Evolutionary conservation across 2,113 vertebrate species (phyloP), one percentile per base, ranked within the genome.

Genomic region (Bos javanicus): DNA sequence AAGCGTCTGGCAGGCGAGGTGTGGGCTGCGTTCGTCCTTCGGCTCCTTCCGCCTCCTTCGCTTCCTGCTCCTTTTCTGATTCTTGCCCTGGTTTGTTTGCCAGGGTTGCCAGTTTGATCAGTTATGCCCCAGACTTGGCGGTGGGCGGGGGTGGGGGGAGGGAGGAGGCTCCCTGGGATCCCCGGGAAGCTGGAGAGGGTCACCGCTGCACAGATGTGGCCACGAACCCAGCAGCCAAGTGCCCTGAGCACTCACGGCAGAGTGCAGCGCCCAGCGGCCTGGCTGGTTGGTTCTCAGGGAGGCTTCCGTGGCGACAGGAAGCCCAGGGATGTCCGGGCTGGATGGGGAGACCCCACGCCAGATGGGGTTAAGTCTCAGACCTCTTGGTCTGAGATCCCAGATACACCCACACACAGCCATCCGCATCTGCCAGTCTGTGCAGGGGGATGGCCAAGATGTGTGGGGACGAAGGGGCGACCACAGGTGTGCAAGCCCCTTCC

Each of bases 331-430:
- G 2, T 43, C 71, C 1, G 1, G n/a, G 0, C 56, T 59, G 46
- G 57, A 13, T 7, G 0, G 1, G 17, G 52, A 30, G 11, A 19
- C 26, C 21, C 26, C 50, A 16, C 2, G 3, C 10, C 4, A 1
- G 17, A 46, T 0, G 11, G 62, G 39, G 48, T 6, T 46, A 3
- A 1, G 3, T 15, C 46, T 62, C 7, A 3, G 19, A 30, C 67
- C 43, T 25, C 0, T 43, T 9, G 0, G 6, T 1, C 19, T 17
- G 21, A 13, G 46, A 2, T 2, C 78, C 67, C 50, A 3, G 54
- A 39, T 16, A 48, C 33, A 2, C 52, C 0, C 1, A 2, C 0
- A 0, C 19, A 2, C 9, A 2, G 0, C 0, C 3, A 9, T 3
- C 48, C 16, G 0, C 7, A 39, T 50, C 64, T 60, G 23, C 54